Evolutionary conservation across 2,888 invertebrate species (phyloP).

Genomic region (Apamea epomidion): DNA sequence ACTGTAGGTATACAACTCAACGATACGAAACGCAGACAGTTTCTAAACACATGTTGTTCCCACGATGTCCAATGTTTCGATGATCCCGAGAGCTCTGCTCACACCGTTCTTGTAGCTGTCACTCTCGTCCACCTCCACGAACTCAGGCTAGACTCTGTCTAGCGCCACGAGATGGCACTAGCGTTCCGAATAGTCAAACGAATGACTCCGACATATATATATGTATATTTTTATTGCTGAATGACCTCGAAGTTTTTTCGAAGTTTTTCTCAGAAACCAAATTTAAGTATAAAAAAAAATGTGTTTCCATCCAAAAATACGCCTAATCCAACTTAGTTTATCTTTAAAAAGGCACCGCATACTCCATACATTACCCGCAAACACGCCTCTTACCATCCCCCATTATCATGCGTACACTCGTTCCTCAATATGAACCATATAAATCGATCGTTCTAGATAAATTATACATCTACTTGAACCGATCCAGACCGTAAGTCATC

Average conservation of each 20-base stretch:
- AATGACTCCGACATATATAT: no score
- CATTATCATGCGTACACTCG: constrained; percentile 19
- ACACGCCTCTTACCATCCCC: neutral
- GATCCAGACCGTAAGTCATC: constrained; percentile 42
- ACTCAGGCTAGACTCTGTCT: no score
- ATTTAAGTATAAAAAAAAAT: neutral
- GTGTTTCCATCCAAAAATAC: neutral
- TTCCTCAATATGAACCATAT: constrained; percentile 10
- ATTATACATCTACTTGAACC: constrained; percentile 42
- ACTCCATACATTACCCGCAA: constrained; percentile 8
- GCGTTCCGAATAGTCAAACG: no score
- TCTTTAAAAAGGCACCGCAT: neutral
- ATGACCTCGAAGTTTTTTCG: neutral
- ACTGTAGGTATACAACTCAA: no score
- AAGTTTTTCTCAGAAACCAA: neutral
- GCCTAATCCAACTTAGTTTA: constrained; percentile 2
- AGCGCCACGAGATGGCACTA: no score
- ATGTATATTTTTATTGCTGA: no score
- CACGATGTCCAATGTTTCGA: no score
- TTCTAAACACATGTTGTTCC: no score
- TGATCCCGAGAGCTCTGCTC: no score
- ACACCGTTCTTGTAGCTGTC: no score
- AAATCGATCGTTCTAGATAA: constrained; percentile 45
- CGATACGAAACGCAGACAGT: no score
- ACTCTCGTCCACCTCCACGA: no score